A percentile compares a stretch with the other conserved stretches of the same genome.
These are phyloP conservation scores for Diogma glabrata DNA, from an alignment of 2,888 invertebrate genomes.

Conservation along the genomic window DNA sequence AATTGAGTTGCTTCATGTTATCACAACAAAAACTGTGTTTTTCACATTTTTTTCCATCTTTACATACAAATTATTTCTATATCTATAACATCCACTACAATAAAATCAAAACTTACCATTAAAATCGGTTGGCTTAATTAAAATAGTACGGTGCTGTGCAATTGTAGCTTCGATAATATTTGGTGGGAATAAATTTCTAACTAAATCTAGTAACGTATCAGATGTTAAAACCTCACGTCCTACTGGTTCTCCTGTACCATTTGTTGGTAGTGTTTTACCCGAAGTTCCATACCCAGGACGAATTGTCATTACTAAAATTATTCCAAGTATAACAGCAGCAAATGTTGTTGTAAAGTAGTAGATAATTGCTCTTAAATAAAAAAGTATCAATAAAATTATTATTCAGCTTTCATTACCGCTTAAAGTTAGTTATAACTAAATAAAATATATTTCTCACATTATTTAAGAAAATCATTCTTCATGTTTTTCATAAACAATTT, in stretches of 20 bases:
- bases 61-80: too few relatives aligned
- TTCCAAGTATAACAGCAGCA: slow-evolving; percentile 81
- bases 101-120: slow-evolving; percentile 1
- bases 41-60: too few relatives aligned
- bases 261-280: slow-evolving; percentile 38
- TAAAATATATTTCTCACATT: too few relatives aligned
- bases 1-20: too few relatives aligned
- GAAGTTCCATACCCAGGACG: slow-evolving; percentile 59
- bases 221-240: slow-evolving; percentile 60
- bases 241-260: slow-evolving; percentile 37
- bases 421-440: too few relatives aligned
- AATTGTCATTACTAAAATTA: slow-evolving; percentile 79
- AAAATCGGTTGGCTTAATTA: background rate
- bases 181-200: slow-evolving; percentile 86
- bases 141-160: slow-evolving; percentile 21
- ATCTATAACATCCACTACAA: too few relatives aligned
- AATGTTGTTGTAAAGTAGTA: slow-evolving; percentile 90
- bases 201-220: slow-evolving; percentile 84
- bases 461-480: too few relatives aligned
- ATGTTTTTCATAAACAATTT: too few relatives aligned
- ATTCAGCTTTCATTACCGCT: too few relatives aligned
- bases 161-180: slow-evolving; percentile 81
- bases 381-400: slow-evolving; percentile 10
- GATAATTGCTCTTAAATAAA: slow-evolving; percentile 58
- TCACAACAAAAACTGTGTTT: too few relatives aligned